Percentiles rank a stretch among this genome's conserved stretches.
Conservation (phyloP, 2,113 vertebrate genomes). For the Charina bottae region DNA sequence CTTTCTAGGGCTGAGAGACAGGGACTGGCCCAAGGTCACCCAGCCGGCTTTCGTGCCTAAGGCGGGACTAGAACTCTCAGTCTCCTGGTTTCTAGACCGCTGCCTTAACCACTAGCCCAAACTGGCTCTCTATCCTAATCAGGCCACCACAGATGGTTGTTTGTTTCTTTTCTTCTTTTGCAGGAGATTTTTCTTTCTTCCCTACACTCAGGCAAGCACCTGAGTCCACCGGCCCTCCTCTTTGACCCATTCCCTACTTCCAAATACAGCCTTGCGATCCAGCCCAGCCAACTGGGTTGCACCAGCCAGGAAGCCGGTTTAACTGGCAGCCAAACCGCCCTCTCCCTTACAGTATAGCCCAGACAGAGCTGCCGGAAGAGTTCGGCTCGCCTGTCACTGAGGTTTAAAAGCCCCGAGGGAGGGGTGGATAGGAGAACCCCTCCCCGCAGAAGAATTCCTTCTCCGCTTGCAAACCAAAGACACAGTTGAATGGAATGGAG, state of each 20-base stretch:
- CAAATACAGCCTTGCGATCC: not conserved
- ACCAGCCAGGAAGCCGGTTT: not conserved
- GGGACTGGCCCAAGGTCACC: no score
- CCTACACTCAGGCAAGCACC: not conserved
- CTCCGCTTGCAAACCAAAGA: not conserved
- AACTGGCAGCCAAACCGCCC: not conserved
- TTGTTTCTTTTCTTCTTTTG: not conserved
- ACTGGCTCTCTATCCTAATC: no score
- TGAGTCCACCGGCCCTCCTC: not conserved
- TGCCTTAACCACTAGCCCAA: no score
- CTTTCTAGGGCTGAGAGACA: no score
- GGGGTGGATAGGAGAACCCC: not conserved
- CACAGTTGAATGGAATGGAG: not conserved
- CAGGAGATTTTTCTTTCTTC: not conserved
- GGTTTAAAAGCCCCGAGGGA: not conserved
- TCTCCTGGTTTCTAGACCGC: no score
- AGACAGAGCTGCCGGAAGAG: not conserved
- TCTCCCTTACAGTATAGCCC: not conserved
- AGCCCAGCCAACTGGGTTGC: not conserved
- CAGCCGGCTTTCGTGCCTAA: no score
- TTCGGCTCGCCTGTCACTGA: not conserved
- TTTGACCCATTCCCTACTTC: not conserved
- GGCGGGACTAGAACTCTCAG: no score
- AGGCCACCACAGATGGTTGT: not conserved
- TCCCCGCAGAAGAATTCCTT: slow-evolving; percentile 1